Base-by-base conservation (phyloP, 2,888 invertebrate genomes). In the Nomada ferruginata region DNA sequence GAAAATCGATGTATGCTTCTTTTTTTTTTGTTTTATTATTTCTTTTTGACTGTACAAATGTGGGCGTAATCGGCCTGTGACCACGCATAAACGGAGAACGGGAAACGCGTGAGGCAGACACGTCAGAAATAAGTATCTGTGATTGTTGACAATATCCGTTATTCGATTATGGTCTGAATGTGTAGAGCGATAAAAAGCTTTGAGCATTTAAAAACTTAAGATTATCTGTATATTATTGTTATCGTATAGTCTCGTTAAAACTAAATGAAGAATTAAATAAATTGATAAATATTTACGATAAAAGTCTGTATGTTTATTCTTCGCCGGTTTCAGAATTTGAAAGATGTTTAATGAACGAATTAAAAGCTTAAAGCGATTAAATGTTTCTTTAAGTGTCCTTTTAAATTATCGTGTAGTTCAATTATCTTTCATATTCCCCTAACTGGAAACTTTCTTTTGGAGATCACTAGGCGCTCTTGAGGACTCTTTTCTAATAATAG, bases 61-160 rank as follows among this genome's bases (percentile, higher is more conserved):
- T n/a, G 26, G 55, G 26, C 29, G 69, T 57, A 9, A 59, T 44
- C 7, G 20, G 59, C 15, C 50, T 55, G 57, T 26, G 11, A 20
- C 47, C 13, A 47, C 29, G 18, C 3, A 23, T 50, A 23, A 57
- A 57, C 15, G 20, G 15, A 11, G 7, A 60, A 5, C 3, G 2
- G 11, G 20, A 60, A 55, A 52, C 15, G 60, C 20, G 55, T 20
- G 73, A 47, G 47, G 13, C 47, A 47, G 47, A 13, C 11, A 47
- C 15, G 11, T 47, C 18, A 26, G 60, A 60, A 29, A 57, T 59
- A 71, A 60, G 65, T 78, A 55, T 79, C 79, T 79, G 79, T 79
- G 79, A 79, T 79, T 66, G 26, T 79, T 79, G 79, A 79, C 79
- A 79, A 79, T 79, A 79, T 65, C n/a, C 36, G 44, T 26, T 61